phyloP scores from a whole-genome alignment of 1,140 invertebrate genomes.

The Hydropsyche tenuis region DNA sequence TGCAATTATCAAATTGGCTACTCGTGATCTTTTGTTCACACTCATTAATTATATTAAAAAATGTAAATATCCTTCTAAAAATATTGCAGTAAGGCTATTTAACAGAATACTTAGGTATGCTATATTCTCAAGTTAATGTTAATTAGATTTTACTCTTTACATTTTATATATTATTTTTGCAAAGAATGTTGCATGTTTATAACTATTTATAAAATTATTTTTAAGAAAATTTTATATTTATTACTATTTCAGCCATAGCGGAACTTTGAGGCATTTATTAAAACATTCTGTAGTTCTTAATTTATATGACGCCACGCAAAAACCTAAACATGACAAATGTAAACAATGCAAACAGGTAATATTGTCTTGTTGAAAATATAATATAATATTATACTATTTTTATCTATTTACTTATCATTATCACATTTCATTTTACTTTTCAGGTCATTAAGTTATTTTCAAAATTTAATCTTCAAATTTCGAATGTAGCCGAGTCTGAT shows the following conservation, averaged over 20 bases:
- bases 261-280: constrained; percentile 37
- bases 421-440: constrained; percentile 46
- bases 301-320: constrained; percentile 32
- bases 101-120: constrained; percentile 56
- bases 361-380: neutral
- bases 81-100: constrained; percentile 57
- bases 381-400: neutral
- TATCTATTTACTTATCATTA: too few species aligned
- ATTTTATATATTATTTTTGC: neutral
- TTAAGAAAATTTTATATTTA: constrained; percentile 8
- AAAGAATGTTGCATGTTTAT: too few species aligned
- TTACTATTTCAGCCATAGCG: constrained; percentile 38
- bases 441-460: constrained; percentile 55
- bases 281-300: constrained; percentile 40
- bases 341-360: constrained; percentile 59
- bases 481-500: constrained; percentile 60
- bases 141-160: too few species aligned
- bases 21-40: constrained; percentile 54
- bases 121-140: too few species aligned
- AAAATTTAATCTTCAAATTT: constrained; percentile 58
- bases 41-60: constrained; percentile 57
- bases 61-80: constrained; percentile 54
- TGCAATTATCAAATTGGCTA: constrained; percentile 20
- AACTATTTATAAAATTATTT: constrained; percentile 1
- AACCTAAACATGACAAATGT: constrained; percentile 53